A percentile compares a stretch with the other conserved stretches of the same genome.
These are phyloP conservation scores for Ciconia maguari DNA, from an alignment of 2,113 vertebrate genomes.

Conservation along the genomic window DNA sequence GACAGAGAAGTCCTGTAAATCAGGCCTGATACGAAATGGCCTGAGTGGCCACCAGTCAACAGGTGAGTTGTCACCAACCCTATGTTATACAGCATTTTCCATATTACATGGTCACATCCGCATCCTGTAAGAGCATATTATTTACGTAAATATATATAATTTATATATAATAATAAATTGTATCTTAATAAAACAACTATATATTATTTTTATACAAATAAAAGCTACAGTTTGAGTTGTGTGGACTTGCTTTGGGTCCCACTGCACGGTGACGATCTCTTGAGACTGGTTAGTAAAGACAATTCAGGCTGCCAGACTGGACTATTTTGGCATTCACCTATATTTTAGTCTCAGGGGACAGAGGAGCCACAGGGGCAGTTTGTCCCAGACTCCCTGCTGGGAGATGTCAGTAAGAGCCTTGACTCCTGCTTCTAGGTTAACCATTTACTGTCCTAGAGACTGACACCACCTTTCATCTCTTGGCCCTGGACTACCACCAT, in stretches of 20 bases:
- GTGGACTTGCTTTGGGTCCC: background rate
- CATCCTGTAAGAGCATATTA: background rate
- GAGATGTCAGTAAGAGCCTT: background rate
- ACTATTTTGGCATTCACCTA: background rate
- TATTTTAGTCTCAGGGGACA: background rate
- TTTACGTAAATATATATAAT: background rate
- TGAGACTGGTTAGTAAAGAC: background rate
- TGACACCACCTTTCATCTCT: background rate
- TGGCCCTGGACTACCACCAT: too few species aligned
- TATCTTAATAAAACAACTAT: background rate
- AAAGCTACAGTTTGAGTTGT: background rate
- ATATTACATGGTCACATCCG: background rate
- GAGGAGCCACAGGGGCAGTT: background rate
- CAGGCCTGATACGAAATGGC: background rate
- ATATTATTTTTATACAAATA: background rate
- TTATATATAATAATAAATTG: background rate
- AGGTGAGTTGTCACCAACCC: background rate
- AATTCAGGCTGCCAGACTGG: background rate
- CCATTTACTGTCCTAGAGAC: background rate
- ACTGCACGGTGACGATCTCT: fast-evolving
- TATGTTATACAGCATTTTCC: background rate
- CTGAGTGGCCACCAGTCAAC: background rate
- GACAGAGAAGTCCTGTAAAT: background rate
- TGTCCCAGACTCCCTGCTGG: background rate
- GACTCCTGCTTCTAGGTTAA: background rate